Percentiles rank a stretch among this genome's conserved stretches.
These are phyloP conservation scores for Malacoctenus gilli DNA, from an alignment of 2,797 vertebrate genomes.

Conservation along the genomic window DNA sequence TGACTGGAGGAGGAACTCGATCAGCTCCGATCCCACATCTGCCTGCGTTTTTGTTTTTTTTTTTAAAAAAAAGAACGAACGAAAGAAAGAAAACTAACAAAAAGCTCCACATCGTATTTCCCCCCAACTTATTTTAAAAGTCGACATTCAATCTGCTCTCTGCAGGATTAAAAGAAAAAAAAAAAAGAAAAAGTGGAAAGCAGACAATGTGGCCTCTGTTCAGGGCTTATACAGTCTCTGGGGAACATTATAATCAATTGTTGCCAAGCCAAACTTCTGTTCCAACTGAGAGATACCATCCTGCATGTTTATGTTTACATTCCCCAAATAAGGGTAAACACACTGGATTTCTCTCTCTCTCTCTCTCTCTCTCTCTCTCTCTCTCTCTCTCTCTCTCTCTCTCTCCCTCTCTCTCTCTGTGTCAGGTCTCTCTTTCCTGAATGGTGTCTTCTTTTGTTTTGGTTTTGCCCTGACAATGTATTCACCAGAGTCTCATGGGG, in stretches of 20 bases:
- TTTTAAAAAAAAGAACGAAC: too few relatives aligned
- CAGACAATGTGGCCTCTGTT: slow-evolving; percentile 84
- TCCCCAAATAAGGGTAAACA: slow-evolving; percentile 78
- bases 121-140: slow-evolving; percentile 73
- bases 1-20: slow-evolving; percentile 57
- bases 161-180: slow-evolving; percentile 54
- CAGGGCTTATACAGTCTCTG: slow-evolving; percentile 68
- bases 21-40: slow-evolving; percentile 60
- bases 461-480: slow-evolving; percentile 46
- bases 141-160: slow-evolving; percentile 80
- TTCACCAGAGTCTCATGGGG: slow-evolving; percentile 53
- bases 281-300: slow-evolving; percentile 47
- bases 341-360: slow-evolving; percentile 81
- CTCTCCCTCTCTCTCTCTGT: slow-evolving; percentile 47
- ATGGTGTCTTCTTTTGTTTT: slow-evolving; percentile 32
- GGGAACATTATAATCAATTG: slow-evolving; percentile 77
- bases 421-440: too few relatives aligned
- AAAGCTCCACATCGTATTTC: slow-evolving; percentile 76
- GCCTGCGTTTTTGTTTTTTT: too few relatives aligned
- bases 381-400: slow-evolving; percentile 58
- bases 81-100: too few relatives aligned
- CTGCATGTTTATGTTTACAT: slow-evolving; percentile 82
- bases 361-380: slow-evolving; percentile 47
- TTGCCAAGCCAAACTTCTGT: slow-evolving; percentile 76
- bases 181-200: slow-evolving; percentile 50